Conservation (phyloP, 2,797 vertebrate genomes). For the Falco cherrug region DNA sequence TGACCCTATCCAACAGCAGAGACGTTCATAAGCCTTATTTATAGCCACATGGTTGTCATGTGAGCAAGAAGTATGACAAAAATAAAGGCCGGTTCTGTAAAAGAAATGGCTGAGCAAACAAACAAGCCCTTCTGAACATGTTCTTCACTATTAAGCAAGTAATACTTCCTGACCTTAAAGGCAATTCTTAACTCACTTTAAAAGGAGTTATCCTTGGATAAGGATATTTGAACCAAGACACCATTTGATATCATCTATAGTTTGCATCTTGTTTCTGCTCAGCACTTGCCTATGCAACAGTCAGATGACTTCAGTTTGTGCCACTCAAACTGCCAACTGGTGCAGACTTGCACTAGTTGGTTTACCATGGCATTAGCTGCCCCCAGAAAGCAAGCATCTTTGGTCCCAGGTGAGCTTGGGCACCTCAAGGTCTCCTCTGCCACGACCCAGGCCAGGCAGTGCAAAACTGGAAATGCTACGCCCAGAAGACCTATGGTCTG, state of each 20-base stretch:
- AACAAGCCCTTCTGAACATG: background rate
- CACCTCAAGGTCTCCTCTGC: background rate
- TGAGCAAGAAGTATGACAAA: background rate
- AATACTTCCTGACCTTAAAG: background rate
- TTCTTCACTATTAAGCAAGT: background rate
- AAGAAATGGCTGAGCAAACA: constrained; percentile 29
- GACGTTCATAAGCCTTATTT: background rate
- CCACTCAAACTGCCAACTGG: background rate
- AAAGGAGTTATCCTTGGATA: background rate
- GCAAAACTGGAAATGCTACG: background rate
- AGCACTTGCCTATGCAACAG: background rate
- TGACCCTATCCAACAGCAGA: background rate
- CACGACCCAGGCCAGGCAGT: background rate
- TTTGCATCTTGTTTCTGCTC: background rate
- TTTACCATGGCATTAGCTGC: background rate
- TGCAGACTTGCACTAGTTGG: background rate
- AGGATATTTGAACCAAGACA: background rate
- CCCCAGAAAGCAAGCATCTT: background rate
- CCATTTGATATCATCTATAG: background rate
- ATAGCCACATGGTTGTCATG: background rate
- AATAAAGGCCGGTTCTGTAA: constrained; percentile 16
- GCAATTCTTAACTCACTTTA: background rate
- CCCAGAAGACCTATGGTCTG: background rate
- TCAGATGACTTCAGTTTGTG: background rate
- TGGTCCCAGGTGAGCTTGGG: background rate